Conservation (phyloP, 2,888 invertebrate genomes). For the Globia sparganii region DNA sequence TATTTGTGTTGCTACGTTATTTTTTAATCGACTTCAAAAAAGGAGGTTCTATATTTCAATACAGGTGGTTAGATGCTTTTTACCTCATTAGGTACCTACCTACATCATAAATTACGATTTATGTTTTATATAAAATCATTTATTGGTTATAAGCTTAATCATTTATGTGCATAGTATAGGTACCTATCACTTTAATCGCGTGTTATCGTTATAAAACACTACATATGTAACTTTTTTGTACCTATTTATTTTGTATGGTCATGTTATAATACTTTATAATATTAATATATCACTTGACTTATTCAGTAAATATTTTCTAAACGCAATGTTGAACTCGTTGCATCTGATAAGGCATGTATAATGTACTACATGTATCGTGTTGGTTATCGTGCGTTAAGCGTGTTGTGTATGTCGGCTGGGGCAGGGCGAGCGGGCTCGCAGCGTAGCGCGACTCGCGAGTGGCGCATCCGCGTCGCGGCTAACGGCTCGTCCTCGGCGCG, state of each 20-base stretch:
- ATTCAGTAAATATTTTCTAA: conserved; percentile 19
- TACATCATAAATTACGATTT: background rate
- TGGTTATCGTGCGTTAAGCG: conserved; percentile 82
- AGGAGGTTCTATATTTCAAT: no score
- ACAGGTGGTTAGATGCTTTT: conserved; percentile 2
- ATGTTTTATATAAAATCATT: background rate
- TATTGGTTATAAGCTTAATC: conserved; percentile 2
- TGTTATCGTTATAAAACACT: conserved; percentile 19
- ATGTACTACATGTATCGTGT: conserved; percentile 71
- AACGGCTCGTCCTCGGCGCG: conserved; percentile 86
- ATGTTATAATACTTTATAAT: background rate
- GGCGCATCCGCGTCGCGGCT: conserved; percentile 88
- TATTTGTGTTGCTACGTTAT: conserved; percentile 11
- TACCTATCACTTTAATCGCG: conserved; percentile 2
- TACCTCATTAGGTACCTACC: background rate
- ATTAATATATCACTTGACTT: background rate
- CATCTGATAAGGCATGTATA: conserved; percentile 67
- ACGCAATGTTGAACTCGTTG: conserved; percentile 61
- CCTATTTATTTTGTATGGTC: background rate
- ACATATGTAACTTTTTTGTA: background rate
- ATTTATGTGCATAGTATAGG: background rate
- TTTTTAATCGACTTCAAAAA: no score
- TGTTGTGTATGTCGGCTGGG: conserved; percentile 71
- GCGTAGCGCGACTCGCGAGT: conserved; percentile 78
- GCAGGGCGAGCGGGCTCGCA: conserved; percentile 70